Percentiles rank a stretch among this genome's conserved stretches.
Conservation (phyloP, 2,797 vertebrate species). For the Cuculus canorus region DNA sequence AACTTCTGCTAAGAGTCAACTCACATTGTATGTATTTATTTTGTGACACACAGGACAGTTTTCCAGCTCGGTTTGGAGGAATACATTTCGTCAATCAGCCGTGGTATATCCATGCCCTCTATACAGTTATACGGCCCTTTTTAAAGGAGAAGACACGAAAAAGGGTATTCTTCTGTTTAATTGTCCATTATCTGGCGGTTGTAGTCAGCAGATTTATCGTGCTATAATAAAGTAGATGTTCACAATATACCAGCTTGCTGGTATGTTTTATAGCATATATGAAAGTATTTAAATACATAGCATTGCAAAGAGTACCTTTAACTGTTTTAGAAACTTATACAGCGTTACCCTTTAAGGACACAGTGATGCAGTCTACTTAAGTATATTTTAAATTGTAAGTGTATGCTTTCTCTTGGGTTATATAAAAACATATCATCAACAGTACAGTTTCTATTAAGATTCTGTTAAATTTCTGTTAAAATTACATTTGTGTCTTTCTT, state of each 20-base stretch:
- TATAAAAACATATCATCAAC: not conserved
- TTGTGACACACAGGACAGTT: constrained; percentile 88
- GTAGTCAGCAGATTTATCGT: not conserved
- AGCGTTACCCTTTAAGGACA: not conserved
- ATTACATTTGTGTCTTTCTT: not conserved
- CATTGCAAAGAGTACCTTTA: not conserved
- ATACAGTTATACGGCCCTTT: constrained; percentile 97
- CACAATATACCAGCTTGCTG: not conserved
- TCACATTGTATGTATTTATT: not conserved
- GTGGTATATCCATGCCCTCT: constrained; percentile 98
- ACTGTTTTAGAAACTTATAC: not conserved
- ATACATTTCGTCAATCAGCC: constrained; percentile 99
- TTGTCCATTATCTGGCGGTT: not conserved
- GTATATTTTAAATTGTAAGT: not conserved
- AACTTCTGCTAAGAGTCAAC: not conserved
- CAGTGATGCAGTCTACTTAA: not conserved
- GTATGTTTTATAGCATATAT: no score
- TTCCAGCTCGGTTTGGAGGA: constrained; percentile 96
- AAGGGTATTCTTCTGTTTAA: constrained; percentile 82
- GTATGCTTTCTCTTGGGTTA: not conserved
- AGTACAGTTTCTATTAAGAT: not conserved
- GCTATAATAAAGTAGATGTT: not conserved
- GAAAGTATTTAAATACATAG: not conserved
- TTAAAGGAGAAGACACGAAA: constrained; percentile 99
- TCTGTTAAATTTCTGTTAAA: not conserved